Percentiles rank a stretch among this genome's conserved stretches.
Evolutionary conservation across 2,888 invertebrate species (phyloP).

Genomic region (Rosalia funebris): DNA sequence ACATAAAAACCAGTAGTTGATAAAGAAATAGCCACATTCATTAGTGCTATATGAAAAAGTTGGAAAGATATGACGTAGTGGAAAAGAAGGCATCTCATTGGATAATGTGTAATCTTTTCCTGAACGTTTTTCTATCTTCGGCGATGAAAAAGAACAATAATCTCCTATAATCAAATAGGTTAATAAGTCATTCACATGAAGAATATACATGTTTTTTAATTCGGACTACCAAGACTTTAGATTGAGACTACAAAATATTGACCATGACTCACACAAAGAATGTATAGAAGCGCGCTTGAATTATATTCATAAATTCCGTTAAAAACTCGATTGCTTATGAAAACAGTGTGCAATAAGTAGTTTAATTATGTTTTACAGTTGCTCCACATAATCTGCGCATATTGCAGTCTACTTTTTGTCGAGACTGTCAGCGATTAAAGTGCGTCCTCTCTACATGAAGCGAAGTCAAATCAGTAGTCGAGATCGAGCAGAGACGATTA

Average conservation of each 20-base stretch:
- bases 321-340: conserved; percentile 5
- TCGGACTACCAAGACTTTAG: background rate
- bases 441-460: background rate
- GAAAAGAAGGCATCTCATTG: background rate
- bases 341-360: background rate
- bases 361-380: conserved; percentile 14
- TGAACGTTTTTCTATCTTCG: background rate
- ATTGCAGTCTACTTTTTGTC: background rate
- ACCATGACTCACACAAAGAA: background rate
- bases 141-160: background rate
- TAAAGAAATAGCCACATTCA: no score
- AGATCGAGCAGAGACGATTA: conserved; percentile 1
- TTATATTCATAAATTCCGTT: background rate
- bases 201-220: background rate
- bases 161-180: background rate
- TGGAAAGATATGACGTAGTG: no score
- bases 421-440: background rate
- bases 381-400: background rate
- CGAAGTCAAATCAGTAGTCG: background rate
- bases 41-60: no score
- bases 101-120: background rate
- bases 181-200: background rate
- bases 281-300: background rate
- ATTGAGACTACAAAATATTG: background rate
- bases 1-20: no score